Evolutionary conservation across 1,140 invertebrate genomes (phyloP).

Genomic region (Eriocheir sinensis): DNA sequence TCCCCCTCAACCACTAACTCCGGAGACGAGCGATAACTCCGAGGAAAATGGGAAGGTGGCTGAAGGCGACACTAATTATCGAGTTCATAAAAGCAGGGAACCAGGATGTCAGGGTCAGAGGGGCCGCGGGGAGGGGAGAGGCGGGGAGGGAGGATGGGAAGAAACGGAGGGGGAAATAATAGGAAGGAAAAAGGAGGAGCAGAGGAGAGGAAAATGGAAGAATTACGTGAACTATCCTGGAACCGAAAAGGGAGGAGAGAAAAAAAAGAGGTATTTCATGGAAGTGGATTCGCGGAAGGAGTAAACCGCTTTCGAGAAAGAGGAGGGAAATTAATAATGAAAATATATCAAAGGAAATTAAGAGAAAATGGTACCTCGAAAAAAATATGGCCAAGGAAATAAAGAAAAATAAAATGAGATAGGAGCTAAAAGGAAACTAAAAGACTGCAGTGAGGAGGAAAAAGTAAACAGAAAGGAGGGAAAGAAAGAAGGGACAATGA

Average conservation of each 20-base stretch:
- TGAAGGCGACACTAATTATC: constrained; percentile 62
- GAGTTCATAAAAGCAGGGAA: constrained; percentile 60
- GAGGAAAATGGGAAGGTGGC: constrained; percentile 43
- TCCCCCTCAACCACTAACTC: constrained; percentile 31
- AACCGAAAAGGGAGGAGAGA: not conserved
- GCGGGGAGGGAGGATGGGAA: not conserved
- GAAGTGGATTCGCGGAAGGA: not conserved
- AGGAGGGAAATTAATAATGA: not conserved
- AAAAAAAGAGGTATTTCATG: not conserved
- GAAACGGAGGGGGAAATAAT: not conserved
- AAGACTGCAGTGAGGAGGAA: not conserved
- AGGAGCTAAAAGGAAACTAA: too few species aligned
- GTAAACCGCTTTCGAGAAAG: not conserved
- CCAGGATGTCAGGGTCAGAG: constrained; percentile 50
- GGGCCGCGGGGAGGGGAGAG: not conserved
- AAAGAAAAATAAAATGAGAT: not conserved
- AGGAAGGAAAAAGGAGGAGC: not conserved
- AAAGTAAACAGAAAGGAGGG: not conserved
- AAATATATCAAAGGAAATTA: not conserved
- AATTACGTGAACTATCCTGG: not conserved
- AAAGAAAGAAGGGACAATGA: not conserved
- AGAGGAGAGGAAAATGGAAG: constrained; percentile 18
- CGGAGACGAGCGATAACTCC: constrained; percentile 31
- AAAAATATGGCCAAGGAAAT: not conserved
- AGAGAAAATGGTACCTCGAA: not conserved